Percentiles rank a stretch among this genome's conserved stretches.
Evolutionary conservation across 1,140 invertebrate genomes (phyloP).

Genomic region (Sinonovacula constricta): DNA sequence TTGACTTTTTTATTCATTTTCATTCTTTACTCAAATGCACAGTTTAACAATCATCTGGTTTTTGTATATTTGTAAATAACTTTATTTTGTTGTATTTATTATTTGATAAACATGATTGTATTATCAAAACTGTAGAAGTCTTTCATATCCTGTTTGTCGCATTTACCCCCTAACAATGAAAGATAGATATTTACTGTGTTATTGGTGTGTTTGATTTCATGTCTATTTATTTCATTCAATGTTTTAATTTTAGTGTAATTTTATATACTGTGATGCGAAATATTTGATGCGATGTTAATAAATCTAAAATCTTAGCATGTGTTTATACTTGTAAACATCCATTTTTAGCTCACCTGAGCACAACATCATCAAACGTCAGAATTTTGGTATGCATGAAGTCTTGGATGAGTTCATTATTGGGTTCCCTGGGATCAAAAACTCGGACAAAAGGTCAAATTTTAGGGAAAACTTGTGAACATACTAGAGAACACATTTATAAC

Average conservation of each 20-base stretch:
- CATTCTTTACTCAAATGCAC: no score
- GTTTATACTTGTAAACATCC: not conserved
- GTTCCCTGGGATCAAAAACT: no score
- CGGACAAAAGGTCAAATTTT: no score
- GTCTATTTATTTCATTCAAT: not conserved
- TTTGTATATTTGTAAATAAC: no score
- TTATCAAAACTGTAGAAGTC: not conserved
- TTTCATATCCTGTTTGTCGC: not conserved
- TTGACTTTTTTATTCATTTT: no score
- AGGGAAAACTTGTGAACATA: not conserved
- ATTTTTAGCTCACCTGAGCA: no score
- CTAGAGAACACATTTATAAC: not conserved
- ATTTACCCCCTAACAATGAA: not conserved
- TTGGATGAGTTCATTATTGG: not conserved
- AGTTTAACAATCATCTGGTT: no score
- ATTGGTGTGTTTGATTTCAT: not conserved
- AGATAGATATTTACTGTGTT: not conserved
- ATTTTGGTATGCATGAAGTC: not conserved
- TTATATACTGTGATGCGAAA: conserved; percentile 48
- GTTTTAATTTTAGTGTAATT: conserved; percentile 40
- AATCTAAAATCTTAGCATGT: conserved; percentile 7
- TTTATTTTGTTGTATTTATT: no score
- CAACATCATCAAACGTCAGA: not conserved
- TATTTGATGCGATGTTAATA: conserved; percentile 40
- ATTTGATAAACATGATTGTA: not conserved